phyloP scores from a whole-genome alignment of 2,888 invertebrate species.

The Dasysyrphus albostriatus region DNA sequence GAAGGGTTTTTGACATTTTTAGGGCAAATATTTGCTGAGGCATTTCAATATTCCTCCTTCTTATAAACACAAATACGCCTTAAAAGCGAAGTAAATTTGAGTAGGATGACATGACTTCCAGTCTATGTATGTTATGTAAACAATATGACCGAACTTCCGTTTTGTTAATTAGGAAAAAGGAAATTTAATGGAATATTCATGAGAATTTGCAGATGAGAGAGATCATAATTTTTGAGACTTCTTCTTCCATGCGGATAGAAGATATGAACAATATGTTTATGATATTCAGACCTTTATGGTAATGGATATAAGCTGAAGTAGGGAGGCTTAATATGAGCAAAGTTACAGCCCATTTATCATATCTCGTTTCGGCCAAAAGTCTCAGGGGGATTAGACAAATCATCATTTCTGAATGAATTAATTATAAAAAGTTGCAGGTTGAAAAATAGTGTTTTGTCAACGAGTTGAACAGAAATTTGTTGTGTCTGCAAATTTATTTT shows the following conservation, averaged over 20 bases:
- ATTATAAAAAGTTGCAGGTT: not conserved
- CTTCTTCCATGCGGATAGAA: not conserved
- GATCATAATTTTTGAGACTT: slow-evolving; percentile 15
- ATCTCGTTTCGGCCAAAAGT: not conserved
- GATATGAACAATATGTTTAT: not conserved
- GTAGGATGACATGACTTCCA: slow-evolving; percentile 43
- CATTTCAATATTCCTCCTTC: not conserved
- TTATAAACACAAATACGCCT: no score
- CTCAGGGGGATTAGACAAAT: not conserved
- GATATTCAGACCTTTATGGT: not conserved
- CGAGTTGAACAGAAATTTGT: not conserved
- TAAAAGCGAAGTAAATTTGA: slow-evolving; percentile 42
- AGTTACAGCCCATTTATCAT: slow-evolving; percentile 5
- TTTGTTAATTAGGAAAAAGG: slow-evolving; percentile 56
- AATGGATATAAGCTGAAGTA: not conserved
- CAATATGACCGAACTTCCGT: slow-evolving; percentile 61
- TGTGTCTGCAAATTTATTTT: slow-evolving; percentile 12
- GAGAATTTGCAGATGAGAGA: slow-evolving; percentile 39
- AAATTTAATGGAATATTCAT: slow-evolving; percentile 58
- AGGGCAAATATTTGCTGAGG: slow-evolving; percentile 63
- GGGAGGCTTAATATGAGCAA: not conserved
- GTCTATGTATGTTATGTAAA: not conserved
- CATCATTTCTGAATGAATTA: slow-evolving; percentile 15
- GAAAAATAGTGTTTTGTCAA: slow-evolving; percentile 7
- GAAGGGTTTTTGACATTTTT: slow-evolving; percentile 67